Base-by-base conservation (phyloP, 2,888 invertebrate species). In the Pantelozetes paolii region DNA sequence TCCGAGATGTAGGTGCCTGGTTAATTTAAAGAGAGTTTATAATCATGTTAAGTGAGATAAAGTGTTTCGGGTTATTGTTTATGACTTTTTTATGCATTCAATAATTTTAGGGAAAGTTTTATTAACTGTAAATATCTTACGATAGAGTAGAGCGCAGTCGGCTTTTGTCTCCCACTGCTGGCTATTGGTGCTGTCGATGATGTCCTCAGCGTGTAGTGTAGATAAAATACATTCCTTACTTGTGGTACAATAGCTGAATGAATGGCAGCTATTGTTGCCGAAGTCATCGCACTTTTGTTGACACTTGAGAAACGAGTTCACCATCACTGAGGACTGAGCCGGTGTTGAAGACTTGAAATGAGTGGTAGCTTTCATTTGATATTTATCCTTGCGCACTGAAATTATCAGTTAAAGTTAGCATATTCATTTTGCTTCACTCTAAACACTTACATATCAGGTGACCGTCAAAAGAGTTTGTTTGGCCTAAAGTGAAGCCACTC, bases 281-380 rank as follows among this genome's bases (percentile, higher is more conserved):
- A 50, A 50, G 50, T 50, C 50, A 50, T 50, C 50, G 50, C 50
- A 50, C 15, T 50, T 50, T 20, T 50, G 50, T 50, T 50, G 50
- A 15, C 50, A 50, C 18, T 50, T 50, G n/a, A 50, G 20, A 50
- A 8, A 50, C 18, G n/a, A n/a, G n/a, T 18, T 15, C 5, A 15
- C 50, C 50, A 6, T 18, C 20, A 50, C 50, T 20, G 20, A 50
- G 15, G 50, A 8, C 50, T 50, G 5, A 50, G 5, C 50, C 15
- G 5, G 5, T n/a, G 50, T 9, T 50, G 50, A 50, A 3, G 3
- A 6, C 15, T 9, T 50, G 50, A 50, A 50, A 50, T 50, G 50
- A n/a, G 50, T 50, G n/a, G 15, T 15, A 18, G 50, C 5, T 50
- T 50, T 50, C 20, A 50, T 5, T 50, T 50, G 18, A 50, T 50